Percentiles rank a stretch among this genome's conserved stretches.
Evolutionary conservation across 2,888 invertebrate genomes (phyloP).

Genomic region (Monochamus alternatus): DNA sequence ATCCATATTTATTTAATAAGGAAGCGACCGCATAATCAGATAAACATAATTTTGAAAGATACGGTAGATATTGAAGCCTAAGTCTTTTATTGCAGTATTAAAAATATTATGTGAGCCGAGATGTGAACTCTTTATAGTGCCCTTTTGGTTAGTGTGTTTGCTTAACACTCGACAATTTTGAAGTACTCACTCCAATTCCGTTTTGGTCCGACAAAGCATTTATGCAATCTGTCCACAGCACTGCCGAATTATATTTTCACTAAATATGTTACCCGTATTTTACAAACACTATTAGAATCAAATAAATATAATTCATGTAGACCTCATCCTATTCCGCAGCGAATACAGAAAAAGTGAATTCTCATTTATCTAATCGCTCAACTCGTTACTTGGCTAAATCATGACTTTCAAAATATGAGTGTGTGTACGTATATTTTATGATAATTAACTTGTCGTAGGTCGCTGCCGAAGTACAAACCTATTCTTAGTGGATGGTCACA

Average conservation of each 20-base stretch:
- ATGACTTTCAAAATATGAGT: slow-evolving; percentile 25
- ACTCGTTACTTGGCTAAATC: slow-evolving; percentile 18
- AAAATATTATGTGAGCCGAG: too few relatives aligned
- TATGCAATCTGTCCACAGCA: background rate
- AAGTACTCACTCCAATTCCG: slow-evolving; percentile 5
- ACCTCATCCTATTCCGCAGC: background rate
- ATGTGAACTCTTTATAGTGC: too few relatives aligned
- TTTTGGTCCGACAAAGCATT: slow-evolving; percentile 2
- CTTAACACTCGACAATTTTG: background rate
- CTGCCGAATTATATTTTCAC: background rate
- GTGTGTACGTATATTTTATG: slow-evolving; percentile 20
- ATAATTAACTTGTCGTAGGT: slow-evolving; percentile 12
- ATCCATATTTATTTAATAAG: too few relatives aligned
- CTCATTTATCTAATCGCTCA: slow-evolving; percentile 25
- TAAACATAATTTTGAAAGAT: too few relatives aligned
- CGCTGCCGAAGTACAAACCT: background rate
- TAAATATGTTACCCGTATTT: background rate
- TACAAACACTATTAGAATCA: background rate
- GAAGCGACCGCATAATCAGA: too few relatives aligned
- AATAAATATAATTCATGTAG: background rate
- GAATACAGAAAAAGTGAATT: background rate
- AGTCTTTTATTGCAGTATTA: too few relatives aligned
- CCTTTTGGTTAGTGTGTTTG: too few relatives aligned
- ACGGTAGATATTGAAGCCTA: too few relatives aligned
- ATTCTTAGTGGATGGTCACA: background rate